A percentile compares a stretch with the other conserved stretches of the same genome.
phyloP scores from a whole-genome alignment of 2,113 vertebrate species.

The Myotis davidii region DNA sequence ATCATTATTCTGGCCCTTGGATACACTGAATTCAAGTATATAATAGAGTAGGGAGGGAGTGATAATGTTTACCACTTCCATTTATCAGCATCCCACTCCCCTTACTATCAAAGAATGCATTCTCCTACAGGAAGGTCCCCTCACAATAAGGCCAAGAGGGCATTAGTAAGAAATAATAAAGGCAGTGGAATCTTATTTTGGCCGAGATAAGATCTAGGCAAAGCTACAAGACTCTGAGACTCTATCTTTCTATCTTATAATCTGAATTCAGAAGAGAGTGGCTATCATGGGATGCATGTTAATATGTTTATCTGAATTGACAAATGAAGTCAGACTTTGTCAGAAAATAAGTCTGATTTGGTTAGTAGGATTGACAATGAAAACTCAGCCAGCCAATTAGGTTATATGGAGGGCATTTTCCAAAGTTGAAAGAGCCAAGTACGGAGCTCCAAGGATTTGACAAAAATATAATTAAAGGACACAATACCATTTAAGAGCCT shows the following conservation, averaged over 20 bases:
- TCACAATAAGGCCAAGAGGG: neutral
- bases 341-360: neutral
- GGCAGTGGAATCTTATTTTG: neutral
- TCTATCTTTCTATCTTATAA: constrained; percentile 24
- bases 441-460: constrained; percentile 25
- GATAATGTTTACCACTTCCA: constrained; percentile 1
- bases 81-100: neutral
- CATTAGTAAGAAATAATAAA: constrained; percentile 10
- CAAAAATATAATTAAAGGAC: constrained; percentile 44
- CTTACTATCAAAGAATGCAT: neutral
- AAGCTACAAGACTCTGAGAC: constrained; percentile 14
- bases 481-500: constrained; percentile 8
- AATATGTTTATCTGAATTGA: neutral
- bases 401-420: constrained; percentile 5
- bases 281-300: neutral
- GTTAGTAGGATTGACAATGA: neutral
- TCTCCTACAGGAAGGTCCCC: neutral
- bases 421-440: neutral
- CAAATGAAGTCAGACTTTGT: constrained; percentile 40
- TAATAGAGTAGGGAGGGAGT: neutral
- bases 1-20: neutral
- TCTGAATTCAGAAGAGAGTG: constrained; percentile 38
- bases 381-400: neutral
- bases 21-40: neutral
- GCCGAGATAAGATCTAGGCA: neutral